Conservation (phyloP, 2,888 invertebrate species). For the Pristionchus japonicus region DNA sequence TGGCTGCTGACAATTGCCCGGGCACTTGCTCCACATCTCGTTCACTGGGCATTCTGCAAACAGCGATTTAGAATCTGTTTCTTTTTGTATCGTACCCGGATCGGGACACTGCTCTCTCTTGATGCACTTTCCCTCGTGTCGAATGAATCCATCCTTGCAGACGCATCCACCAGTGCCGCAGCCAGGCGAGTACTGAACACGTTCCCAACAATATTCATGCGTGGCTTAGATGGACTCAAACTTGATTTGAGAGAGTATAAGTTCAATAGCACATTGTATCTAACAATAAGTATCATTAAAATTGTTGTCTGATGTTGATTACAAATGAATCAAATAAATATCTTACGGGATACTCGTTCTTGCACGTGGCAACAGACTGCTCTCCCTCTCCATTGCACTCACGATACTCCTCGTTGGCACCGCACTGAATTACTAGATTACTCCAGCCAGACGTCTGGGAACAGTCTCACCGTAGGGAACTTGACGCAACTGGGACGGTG, state of each 20-base stretch:
- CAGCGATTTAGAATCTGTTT: background rate
- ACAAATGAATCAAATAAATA: no score
- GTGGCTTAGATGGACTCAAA: no score
- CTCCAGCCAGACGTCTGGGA: no score
- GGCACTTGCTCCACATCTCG: background rate
- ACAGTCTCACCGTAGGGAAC: background rate
- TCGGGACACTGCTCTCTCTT: constrained; percentile 9
- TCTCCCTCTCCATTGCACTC: constrained; percentile 10
- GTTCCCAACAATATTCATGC: no score
- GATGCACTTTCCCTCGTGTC: constrained; percentile 9
- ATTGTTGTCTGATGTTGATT: no score
- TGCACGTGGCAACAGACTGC: background rate
- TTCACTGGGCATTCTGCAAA: background rate
- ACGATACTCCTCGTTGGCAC: constrained; percentile 8
- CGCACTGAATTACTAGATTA: background rate
- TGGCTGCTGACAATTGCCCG: background rate
- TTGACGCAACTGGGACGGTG: background rate
- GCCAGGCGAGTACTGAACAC: background rate
- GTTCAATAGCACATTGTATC: no score
- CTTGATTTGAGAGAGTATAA: no score
- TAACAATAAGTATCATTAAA: no score
- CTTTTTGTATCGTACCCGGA: background rate
- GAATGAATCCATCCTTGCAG: background rate
- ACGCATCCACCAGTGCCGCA: background rate
- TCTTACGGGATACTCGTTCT: background rate